These are phyloP conservation scores for Pardosa pseudoannulata DNA, from an alignment of 2,888 invertebrate genomes.

Conservation along the genomic window DNA sequence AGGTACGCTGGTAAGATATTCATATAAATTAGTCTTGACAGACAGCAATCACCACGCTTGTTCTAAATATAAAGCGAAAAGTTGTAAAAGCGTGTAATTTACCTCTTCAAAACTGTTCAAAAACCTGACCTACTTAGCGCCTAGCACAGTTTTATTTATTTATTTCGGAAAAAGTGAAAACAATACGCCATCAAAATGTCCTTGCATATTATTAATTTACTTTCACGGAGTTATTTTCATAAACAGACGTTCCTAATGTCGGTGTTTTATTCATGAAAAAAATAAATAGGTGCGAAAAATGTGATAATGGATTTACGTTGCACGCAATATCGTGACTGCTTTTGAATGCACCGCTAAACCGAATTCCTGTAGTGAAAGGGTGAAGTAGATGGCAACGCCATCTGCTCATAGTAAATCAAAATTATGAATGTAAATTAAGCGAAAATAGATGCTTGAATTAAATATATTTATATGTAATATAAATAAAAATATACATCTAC, in stretches of 20 bases:
- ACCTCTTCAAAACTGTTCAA: no score
- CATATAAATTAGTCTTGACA: no score
- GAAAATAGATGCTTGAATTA: no score
- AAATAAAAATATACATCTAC: no score
- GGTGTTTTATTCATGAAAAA: conserved; percentile 1
- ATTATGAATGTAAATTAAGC: no score
- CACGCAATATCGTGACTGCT: neutral
- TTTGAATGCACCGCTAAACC: neutral
- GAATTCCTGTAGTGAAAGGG: neutral
- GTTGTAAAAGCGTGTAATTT: neutral
- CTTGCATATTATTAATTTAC: neutral
- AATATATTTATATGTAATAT: no score
- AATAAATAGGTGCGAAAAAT: neutral
- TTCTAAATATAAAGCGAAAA: neutral
- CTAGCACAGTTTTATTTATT: neutral
- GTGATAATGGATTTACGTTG: neutral
- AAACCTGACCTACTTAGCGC: neutral
- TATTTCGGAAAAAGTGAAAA: conserved; percentile 8
- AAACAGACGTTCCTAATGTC: neutral
- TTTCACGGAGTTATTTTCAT: neutral
- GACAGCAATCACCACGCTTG: no score
- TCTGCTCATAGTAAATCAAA: no score
- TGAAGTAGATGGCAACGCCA: neutral
- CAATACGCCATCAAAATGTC: neutral
- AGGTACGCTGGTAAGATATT: no score